phyloP scores from a whole-genome alignment of 2,113 vertebrate genomes.

The Todiramphus chloris region DNA sequence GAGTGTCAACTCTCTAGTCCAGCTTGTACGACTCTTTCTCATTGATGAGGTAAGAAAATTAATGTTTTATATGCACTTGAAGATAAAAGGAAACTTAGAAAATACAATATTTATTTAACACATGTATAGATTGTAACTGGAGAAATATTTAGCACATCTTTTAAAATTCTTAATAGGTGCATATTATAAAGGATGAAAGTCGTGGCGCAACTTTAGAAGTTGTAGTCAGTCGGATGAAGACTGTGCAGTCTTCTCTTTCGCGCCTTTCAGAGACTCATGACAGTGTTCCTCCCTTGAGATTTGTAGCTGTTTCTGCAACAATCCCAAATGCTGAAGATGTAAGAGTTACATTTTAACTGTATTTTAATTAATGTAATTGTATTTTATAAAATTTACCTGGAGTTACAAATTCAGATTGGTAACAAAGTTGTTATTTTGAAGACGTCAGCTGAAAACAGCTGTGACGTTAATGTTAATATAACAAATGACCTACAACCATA shows the following conservation, averaged over 20 bases:
- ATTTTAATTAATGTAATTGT: not conserved
- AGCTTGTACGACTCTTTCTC: constrained; percentile 91
- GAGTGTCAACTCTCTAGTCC: constrained; percentile 91
- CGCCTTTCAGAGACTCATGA: constrained; percentile 64
- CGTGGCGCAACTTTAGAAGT: constrained; percentile 96
- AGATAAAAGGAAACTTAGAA: not conserved
- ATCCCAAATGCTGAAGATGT: constrained; percentile 95
- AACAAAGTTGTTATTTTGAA: not conserved
- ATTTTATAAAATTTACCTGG: not conserved
- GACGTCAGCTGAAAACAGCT: not conserved
- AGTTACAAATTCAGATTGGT: not conserved
- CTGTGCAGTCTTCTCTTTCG: constrained; percentile 79
- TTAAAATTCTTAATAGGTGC: constrained; percentile 78
- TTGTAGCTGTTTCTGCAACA: constrained; percentile 95
- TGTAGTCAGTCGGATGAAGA: constrained; percentile 98
- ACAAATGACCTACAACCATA: not conserved
- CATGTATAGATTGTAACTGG: not conserved
- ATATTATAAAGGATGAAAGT: constrained; percentile 90
- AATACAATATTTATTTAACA: not conserved
- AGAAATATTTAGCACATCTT: not conserved
- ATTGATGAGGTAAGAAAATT: constrained; percentile 88
- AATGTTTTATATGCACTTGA: constrained; percentile 9
- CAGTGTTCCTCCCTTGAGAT: constrained; percentile 79
- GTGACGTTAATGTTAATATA: not conserved
- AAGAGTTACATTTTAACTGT: constrained; percentile 64